These are phyloP conservation scores for Tetragonula clypearis DNA, from an alignment of 1,140 invertebrate species.

Conservation along the genomic window DNA sequence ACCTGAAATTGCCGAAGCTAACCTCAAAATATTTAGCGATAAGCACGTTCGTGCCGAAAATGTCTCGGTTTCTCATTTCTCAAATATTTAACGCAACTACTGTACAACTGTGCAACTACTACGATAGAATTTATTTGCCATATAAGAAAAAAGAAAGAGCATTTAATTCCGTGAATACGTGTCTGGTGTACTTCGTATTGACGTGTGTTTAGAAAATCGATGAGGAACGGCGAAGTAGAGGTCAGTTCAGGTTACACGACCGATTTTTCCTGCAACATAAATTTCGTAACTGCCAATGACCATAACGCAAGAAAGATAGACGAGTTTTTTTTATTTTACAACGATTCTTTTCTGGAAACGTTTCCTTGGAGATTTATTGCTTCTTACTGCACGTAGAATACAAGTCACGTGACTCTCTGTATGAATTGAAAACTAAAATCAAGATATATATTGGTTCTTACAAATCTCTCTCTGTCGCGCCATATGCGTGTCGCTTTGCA, in stretches of 20 bases:
- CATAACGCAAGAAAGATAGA: neutral
- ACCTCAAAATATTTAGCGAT: slow-evolving; percentile 35
- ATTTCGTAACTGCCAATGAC: slow-evolving; percentile 1
- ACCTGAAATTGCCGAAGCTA: slow-evolving; percentile 10
- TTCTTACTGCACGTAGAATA: neutral
- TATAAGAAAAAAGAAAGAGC: neutral
- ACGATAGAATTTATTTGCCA: neutral
- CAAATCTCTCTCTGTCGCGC: slow-evolving; percentile 6
- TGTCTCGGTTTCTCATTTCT: neutral
- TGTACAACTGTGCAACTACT: neutral
- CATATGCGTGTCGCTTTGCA: slow-evolving; percentile 6
- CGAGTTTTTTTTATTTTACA: neutral
- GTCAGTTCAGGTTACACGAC: slow-evolving; percentile 40
- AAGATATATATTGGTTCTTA: neutral
- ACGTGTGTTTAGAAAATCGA: slow-evolving; percentile 51
- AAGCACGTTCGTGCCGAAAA: neutral
- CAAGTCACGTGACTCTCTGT: neutral
- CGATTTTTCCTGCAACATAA: slow-evolving; percentile 33
- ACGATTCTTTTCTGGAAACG: neutral
- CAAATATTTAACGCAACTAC: neutral
- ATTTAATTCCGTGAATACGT: slow-evolving; percentile 33
- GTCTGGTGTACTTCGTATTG: slow-evolving; percentile 37
- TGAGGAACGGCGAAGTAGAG: slow-evolving; percentile 36
- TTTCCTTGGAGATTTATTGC: neutral
- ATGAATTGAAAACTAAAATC: slow-evolving; percentile 6